A percentile compares a stretch with the other conserved stretches of the same genome.
Conservation (phyloP, 2,888 invertebrate species). For the Philereme vetulata region DNA sequence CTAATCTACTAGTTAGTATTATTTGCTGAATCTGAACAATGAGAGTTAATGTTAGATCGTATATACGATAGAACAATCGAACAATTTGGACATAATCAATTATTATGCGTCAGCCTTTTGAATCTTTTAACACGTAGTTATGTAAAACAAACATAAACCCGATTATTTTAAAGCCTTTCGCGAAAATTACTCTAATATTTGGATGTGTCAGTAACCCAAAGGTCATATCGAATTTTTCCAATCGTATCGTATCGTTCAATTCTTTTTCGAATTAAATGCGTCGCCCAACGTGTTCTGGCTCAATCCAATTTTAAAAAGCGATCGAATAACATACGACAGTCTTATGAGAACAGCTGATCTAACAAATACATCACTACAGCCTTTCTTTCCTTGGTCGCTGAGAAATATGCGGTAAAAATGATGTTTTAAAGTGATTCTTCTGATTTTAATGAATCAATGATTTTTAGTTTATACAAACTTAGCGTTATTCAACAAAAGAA, state of each 20-base stretch:
- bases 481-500: too few relatives aligned
- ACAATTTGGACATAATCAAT: too few relatives aligned
- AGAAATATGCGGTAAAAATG: too few relatives aligned
- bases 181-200: conserved; percentile 13
- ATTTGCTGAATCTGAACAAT: too few relatives aligned
- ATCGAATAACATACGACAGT: conserved; percentile 23
- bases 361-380: background rate
- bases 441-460: too few relatives aligned
- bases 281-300: conserved; percentile 25
- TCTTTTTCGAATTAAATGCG: conserved; percentile 25
- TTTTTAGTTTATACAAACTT: too few relatives aligned
- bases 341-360: conserved; percentile 6
- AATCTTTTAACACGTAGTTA: background rate
- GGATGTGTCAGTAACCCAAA: conserved; percentile 11
- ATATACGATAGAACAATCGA: too few relatives aligned
- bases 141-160: conserved; percentile 5
- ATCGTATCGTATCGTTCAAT: conserved; percentile 25
- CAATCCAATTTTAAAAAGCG: conserved; percentile 40
- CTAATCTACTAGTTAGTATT: too few relatives aligned
- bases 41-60: too few relatives aligned
- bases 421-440: too few relatives aligned
- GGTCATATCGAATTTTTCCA: conserved; percentile 18
- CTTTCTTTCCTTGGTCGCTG: too few relatives aligned
- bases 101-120: background rate
- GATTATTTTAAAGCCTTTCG: conserved; percentile 8